phyloP scores from a whole-genome alignment of 2,113 vertebrate genomes.

The Sturnira hondurensis region DNA sequence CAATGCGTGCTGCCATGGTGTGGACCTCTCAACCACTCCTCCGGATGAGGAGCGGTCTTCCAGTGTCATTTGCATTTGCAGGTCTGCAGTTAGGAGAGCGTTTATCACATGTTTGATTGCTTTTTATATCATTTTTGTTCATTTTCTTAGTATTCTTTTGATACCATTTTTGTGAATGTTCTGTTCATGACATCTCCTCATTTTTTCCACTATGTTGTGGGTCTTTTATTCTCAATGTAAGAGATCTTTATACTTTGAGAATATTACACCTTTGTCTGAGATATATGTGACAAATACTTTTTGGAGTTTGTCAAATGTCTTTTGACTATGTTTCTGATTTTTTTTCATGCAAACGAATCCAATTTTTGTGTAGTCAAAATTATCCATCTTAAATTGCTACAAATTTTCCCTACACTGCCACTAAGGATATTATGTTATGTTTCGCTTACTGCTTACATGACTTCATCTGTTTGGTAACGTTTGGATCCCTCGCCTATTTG shows the following conservation, averaged over 20 bases:
- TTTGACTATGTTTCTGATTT: not conserved
- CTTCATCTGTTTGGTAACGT: rapidly evolving
- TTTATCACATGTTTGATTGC: not conserved
- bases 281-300: not conserved
- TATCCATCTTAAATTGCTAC: not conserved
- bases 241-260: not conserved
- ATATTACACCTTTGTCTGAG: not conserved
- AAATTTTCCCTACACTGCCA: not conserved
- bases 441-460: not conserved
- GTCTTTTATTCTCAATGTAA: not conserved
- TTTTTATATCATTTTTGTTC: not conserved
- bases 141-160: not conserved
- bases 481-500: no score
- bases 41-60: rapidly evolving
- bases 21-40: no score
- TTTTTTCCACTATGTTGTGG: not conserved
- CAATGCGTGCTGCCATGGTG: rapidly evolving
- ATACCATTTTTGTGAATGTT: not conserved
- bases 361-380: not conserved
- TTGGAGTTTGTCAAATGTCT: not conserved
- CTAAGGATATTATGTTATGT: not conserved
- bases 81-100: not conserved
- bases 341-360: not conserved
- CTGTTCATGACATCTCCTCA: not conserved
- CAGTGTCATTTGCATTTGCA: no score